phyloP scores from a whole-genome alignment of 2,113 vertebrate genomes.

The Tupaia tana region DNA sequence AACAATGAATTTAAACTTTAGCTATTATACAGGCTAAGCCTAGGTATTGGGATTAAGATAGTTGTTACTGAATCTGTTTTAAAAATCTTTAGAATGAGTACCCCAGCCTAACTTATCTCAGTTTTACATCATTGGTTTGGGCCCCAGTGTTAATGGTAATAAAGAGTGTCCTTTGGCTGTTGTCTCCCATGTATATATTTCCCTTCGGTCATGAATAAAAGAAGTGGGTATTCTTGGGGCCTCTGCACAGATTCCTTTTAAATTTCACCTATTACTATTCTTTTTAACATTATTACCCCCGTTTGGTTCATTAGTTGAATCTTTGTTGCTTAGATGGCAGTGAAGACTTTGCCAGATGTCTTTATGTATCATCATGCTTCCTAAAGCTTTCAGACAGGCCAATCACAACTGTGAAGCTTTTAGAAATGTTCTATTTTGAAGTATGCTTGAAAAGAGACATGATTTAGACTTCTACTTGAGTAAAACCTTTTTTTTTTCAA shows the following conservation, averaged over 20 bases:
- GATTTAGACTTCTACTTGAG: neutral
- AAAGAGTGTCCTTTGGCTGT: neutral
- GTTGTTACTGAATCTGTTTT: neutral
- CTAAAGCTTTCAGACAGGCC: neutral
- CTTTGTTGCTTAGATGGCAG: neutral
- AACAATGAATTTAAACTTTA: neutral
- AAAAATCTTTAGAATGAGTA: neutral
- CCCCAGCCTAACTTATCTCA: neutral
- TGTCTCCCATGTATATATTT: neutral
- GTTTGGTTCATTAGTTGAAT: neutral
- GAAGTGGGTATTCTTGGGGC: neutral
- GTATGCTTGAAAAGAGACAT: neutral
- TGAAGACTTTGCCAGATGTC: neutral
- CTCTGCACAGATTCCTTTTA: neutral
- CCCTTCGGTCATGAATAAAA: neutral
- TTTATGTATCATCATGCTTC: neutral
- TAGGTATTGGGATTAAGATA: neutral
- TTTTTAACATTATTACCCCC: neutral
- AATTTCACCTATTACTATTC: neutral
- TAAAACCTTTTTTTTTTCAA: no score
- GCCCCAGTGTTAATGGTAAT: neutral
- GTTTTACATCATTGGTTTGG: neutral
- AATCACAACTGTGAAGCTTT: neutral
- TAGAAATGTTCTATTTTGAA: conserved; percentile 27
- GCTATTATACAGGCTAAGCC: neutral